These are phyloP conservation scores for Chrysomallon squamiferum DNA, from an alignment of 1,140 invertebrate genomes.

Conservation along the genomic window DNA sequence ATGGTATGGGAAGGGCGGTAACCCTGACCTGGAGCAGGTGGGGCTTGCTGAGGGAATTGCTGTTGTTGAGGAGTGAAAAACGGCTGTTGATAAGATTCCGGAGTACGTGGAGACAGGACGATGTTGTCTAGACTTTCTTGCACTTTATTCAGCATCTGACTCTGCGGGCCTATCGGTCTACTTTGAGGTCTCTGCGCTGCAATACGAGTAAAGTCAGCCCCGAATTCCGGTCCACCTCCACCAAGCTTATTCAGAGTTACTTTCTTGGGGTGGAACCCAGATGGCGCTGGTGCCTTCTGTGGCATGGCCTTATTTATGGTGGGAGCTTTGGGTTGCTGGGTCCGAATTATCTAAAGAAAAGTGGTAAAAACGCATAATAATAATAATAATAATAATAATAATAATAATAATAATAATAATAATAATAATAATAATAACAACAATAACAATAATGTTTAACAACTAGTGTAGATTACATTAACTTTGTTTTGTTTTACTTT, in stretches of 20 bases:
- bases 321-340: slow-evolving; percentile 13
- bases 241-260: slow-evolving; percentile 41
- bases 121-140: slow-evolving; percentile 30
- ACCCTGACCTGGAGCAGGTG: slow-evolving; percentile 9
- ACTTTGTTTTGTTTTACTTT: too few species aligned
- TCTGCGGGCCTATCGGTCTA: slow-evolving; percentile 3
- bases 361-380: not conserved
- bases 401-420: too few species aligned
- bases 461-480: too few species aligned
- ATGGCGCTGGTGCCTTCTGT: slow-evolving; percentile 16
- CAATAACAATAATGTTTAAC: too few species aligned
- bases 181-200: not conserved
- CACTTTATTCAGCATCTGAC: slow-evolving; percentile 25
- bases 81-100: slow-evolving; percentile 17
- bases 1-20: slow-evolving; percentile 4
- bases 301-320: slow-evolving; percentile 13
- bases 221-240: slow-evolving; percentile 44
- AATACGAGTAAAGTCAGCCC: slow-evolving; percentile 25
- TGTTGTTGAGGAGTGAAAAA: slow-evolving; percentile 17
- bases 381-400: too few species aligned
- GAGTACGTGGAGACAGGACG: slow-evolving; percentile 21
- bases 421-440: too few species aligned
- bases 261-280: slow-evolving; percentile 48
- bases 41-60: slow-evolving; percentile 11
- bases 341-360: slow-evolving; percentile 8